Evolutionary conservation across 2,797 vertebrate genomes (phyloP).

Genomic region (Coregonus ussuriensis): DNA sequence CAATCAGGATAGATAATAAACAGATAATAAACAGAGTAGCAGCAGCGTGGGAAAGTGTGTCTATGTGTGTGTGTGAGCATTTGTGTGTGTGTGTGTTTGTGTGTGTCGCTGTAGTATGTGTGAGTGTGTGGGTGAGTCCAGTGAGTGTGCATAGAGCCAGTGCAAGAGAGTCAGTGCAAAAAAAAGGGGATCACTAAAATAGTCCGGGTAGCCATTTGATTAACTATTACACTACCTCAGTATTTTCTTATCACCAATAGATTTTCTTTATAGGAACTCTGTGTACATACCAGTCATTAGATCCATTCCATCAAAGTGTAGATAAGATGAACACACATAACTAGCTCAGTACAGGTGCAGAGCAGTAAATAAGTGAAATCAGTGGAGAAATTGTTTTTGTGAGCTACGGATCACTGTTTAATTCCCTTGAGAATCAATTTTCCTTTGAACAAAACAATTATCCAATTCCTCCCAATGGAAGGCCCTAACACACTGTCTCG

Average conservation of each 20-base stretch:
- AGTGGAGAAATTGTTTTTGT: background rate
- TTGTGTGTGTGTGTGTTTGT: too few species aligned
- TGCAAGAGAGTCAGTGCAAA: too few species aligned
- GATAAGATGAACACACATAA: background rate
- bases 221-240: background rate
- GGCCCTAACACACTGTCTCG: constrained; percentile 15
- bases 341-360: background rate
- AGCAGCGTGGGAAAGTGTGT: too few species aligned
- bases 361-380: background rate
- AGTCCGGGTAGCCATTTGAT: too few species aligned
- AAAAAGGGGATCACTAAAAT: too few species aligned
- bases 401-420: background rate
- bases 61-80: too few species aligned
- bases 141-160: too few species aligned
- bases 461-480: background rate
- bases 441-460: background rate
- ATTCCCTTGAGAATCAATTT: background rate
- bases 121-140: too few species aligned
- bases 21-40: too few species aligned
- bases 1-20: too few species aligned
- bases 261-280: background rate
- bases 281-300: background rate
- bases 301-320: background rate
- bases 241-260: background rate
- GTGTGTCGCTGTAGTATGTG: too few species aligned